These are phyloP conservation scores for Lithobius niger DNA, from an alignment of 1,140 invertebrate species.

Conservation along the genomic window DNA sequence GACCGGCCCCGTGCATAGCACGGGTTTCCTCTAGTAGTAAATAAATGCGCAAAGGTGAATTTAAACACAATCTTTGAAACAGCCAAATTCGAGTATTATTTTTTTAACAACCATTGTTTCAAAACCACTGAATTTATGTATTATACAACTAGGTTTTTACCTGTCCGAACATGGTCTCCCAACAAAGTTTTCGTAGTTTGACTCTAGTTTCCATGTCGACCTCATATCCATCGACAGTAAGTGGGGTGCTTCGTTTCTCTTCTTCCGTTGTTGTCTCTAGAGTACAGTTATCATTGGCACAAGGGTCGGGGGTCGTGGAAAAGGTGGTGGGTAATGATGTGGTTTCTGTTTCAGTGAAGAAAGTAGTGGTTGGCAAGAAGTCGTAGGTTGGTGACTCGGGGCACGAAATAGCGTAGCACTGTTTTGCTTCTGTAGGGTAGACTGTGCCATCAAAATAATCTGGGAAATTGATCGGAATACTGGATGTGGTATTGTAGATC, in stretches of 20 bases:
- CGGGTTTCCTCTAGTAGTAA: background rate
- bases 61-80: background rate
- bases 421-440: no score
- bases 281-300: background rate
- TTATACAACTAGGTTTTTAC: constrained; percentile 18
- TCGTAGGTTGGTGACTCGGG: background rate
- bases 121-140: background rate
- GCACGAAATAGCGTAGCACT: background rate
- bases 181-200: constrained; percentile 63
- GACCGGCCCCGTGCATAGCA: no score
- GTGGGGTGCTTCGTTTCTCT: background rate
- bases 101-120: background rate
- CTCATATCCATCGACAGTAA: constrained; percentile 1
- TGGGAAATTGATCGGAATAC: no score
- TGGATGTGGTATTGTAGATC: no score
- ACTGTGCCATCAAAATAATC: no score
- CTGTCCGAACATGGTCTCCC: constrained; percentile 97
- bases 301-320: background rate
- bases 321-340: no score
- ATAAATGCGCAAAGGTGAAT: background rate
- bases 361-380: no score
- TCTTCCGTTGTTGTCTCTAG: background rate
- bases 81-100: background rate
- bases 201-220: constrained; percentile 35
- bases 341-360: no score